Percentiles rank a stretch among this genome's conserved stretches.
phyloP scores from a whole-genome alignment of 2,113 vertebrate species.

The Hemibagrus wyckioides region DNA sequence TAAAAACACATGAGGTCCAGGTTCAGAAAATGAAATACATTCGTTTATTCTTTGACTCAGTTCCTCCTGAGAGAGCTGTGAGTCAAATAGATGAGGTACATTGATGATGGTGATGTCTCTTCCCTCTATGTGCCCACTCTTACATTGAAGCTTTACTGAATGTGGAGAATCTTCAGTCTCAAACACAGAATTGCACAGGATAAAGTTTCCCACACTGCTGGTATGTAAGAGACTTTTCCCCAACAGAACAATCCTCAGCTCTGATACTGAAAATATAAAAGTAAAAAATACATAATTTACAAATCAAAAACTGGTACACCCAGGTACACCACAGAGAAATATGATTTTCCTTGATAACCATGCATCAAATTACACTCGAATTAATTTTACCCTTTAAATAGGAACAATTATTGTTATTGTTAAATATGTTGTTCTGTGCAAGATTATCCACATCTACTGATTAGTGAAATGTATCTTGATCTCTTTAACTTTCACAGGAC shows the following conservation, averaged over 20 bases:
- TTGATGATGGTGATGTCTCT: conserved; percentile 5
- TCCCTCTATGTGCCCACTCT: not conserved
- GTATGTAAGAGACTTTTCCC: conserved; percentile 9
- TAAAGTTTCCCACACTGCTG: conserved; percentile 21
- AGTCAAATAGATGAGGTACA: not conserved
- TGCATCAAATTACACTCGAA: too few relatives aligned
- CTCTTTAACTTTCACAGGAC: too few relatives aligned
- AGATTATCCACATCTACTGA: too few relatives aligned
- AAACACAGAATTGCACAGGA: conserved; percentile 12
- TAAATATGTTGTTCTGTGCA: too few relatives aligned
- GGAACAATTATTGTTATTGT: too few relatives aligned
- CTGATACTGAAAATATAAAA: not conserved
- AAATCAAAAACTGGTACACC: too few relatives aligned
- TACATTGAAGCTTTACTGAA: not conserved
- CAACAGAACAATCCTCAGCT: conserved; percentile 27
- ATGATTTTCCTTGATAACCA: too few relatives aligned
- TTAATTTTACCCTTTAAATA: too few relatives aligned
- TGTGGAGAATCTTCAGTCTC: not conserved
- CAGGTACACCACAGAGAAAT: too few relatives aligned
- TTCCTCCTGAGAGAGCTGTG: not conserved
- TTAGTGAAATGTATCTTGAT: too few relatives aligned
- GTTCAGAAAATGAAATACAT: not conserved
- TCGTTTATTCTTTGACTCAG: not conserved
- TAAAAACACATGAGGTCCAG: conserved; percentile 2
- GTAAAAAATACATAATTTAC: not conserved